These are phyloP conservation scores for Drosophila cognata DNA, from an alignment of 2,888 invertebrate species.

Conservation along the genomic window DNA sequence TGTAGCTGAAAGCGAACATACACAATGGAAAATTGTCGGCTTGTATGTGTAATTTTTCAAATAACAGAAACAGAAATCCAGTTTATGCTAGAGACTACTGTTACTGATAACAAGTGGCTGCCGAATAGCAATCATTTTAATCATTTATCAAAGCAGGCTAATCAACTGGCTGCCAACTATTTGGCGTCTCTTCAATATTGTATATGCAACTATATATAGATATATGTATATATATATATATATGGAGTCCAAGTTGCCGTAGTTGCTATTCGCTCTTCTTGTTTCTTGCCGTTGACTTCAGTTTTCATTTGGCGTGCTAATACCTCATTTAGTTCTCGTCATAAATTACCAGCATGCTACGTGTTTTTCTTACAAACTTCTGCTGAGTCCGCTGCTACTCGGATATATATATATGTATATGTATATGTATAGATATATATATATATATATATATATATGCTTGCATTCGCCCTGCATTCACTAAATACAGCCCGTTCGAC, in stretches of 20 bases:
- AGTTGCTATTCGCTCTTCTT: constrained; percentile 12
- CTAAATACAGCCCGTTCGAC: constrained; percentile 1
- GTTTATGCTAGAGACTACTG: background rate
- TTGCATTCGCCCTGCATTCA: background rate
- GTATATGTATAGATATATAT: constrained; percentile 3
- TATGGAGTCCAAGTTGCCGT: background rate
- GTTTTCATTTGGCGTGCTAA: constrained; percentile 83
- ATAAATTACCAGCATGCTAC: constrained; percentile 66
- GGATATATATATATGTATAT: background rate
- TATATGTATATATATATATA: background rate
- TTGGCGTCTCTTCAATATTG: background rate
- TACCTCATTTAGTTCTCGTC: constrained; percentile 83
- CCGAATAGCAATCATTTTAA: background rate
- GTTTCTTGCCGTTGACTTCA: constrained; percentile 55
- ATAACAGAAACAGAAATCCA: background rate
- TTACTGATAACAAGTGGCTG: too few species aligned
- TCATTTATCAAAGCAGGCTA: background rate
- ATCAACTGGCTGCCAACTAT: background rate
- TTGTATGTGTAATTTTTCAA: background rate
- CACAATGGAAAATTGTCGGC: constrained; percentile 60
- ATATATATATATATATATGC: background rate
- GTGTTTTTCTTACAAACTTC: constrained; percentile 15
- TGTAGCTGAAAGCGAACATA: constrained; percentile 5
- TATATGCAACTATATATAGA: background rate
- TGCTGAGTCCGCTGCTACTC: constrained; percentile 2